Percentiles rank a stretch among this genome's conserved stretches.
phyloP scores from a whole-genome alignment of 1,140 invertebrate species.

The Aphaenogaster rudis region DNA sequence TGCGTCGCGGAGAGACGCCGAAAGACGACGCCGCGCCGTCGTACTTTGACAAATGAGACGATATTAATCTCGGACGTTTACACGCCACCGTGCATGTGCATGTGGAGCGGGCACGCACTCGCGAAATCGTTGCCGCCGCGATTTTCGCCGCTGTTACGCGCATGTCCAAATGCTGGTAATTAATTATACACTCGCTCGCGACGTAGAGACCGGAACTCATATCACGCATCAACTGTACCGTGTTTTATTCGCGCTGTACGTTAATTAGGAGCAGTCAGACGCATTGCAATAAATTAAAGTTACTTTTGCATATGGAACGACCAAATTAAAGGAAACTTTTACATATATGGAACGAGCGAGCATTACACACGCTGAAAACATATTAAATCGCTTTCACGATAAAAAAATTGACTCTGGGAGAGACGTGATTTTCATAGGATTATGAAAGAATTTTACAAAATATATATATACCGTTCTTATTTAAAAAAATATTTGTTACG shows the following conservation, averaged over 20 bases:
- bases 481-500: neutral
- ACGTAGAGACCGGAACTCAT: constrained; percentile 57
- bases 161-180: constrained; percentile 68
- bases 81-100: constrained; percentile 23
- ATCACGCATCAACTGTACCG: constrained; percentile 52
- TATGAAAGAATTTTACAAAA: neutral
- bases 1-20: constrained; percentile 54
- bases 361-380: constrained; percentile 4
- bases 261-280: constrained; percentile 59
- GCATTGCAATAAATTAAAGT: constrained; percentile 64
- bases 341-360: constrained; percentile 23
- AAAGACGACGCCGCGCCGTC: constrained; percentile 61
- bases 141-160: constrained; percentile 60
- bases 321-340: constrained; percentile 53
- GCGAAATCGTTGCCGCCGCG: constrained; percentile 46
- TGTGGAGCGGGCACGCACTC: neutral
- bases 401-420: constrained; percentile 20
- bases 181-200: constrained; percentile 62
- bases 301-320: constrained; percentile 58
- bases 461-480: neutral
- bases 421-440: constrained; percentile 23
- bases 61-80: constrained; percentile 78
- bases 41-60: constrained; percentile 76
- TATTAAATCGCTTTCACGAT: constrained; percentile 5
- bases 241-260: constrained; percentile 58